A percentile compares a stretch with the other conserved stretches of the same genome.
Evolutionary conservation across 1,140 invertebrate genomes (phyloP).

Genomic region (Lepidurus packardi): DNA sequence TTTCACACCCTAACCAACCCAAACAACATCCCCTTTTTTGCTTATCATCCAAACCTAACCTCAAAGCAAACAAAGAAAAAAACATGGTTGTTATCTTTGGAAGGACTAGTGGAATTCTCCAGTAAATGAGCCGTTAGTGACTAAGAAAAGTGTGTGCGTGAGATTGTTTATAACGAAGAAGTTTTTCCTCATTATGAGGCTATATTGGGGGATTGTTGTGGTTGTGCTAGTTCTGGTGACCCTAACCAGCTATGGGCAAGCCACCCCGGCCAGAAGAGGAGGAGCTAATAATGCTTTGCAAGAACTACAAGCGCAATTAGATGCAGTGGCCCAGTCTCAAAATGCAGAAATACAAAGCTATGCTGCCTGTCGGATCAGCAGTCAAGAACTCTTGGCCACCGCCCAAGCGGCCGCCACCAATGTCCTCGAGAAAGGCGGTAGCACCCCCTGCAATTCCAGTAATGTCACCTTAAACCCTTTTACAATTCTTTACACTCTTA

Average conservation of each 20-base stretch:
- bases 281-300: slow-evolving; percentile 6
- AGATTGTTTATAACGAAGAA: background rate
- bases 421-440: slow-evolving; percentile 48
- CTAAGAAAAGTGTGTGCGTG: background rate
- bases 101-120: background rate
- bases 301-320: slow-evolving; percentile 23
- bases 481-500: background rate
- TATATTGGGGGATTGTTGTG: slow-evolving; percentile 2
- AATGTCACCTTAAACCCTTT: background rate
- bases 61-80: background rate
- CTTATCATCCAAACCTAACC: background rate
- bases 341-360: slow-evolving; percentile 33
- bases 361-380: slow-evolving; percentile 46
- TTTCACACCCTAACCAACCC: background rate
- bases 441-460: background rate
- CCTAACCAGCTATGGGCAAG: background rate
- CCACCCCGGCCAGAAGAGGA: background rate
- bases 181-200: background rate
- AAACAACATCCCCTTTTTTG: background rate
- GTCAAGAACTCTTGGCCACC: slow-evolving; percentile 46
- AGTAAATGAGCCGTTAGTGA: background rate
- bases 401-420: slow-evolving; percentile 47
- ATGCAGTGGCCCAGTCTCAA: background rate
- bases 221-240: background rate
- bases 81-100: slow-evolving; percentile 10